Percentiles rank a stretch among this genome's conserved stretches.
phyloP scores from a whole-genome alignment of 2,113 vertebrate species.

The Menura novaehollandiae region DNA sequence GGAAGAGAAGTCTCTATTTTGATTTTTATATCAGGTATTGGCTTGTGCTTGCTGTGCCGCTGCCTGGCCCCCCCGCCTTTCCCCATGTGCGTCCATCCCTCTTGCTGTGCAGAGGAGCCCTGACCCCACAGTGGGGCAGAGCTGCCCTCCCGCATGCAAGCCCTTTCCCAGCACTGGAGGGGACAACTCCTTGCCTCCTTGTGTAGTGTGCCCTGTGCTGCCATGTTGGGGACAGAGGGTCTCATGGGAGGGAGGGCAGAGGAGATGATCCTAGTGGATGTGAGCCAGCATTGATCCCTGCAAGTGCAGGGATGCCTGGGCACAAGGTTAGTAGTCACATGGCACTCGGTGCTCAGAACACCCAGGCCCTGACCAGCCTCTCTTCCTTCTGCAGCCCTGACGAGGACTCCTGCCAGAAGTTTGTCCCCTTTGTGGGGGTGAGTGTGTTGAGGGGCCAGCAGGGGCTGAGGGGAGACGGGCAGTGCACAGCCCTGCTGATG shows the following conservation, averaged over 20 bases:
- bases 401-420: slow-evolving; percentile 93
- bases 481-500: neutral
- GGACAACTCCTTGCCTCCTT: neutral
- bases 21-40: slow-evolving; percentile 94
- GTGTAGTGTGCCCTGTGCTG: slow-evolving; percentile 53
- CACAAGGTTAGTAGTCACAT: neutral
- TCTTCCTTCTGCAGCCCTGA: slow-evolving; percentile 75
- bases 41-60: slow-evolving; percentile 66
- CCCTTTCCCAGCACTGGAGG: neutral
- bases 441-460: neutral
- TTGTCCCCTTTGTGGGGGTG: slow-evolving; percentile 91
- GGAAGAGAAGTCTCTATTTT: slow-evolving; percentile 94
- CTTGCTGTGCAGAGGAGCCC: slow-evolving; percentile 45
- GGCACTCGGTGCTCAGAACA: neutral
- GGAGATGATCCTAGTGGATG: neutral
- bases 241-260: slow-evolving; percentile 5
- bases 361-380: neutral
- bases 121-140: neutral
- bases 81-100: slow-evolving; percentile 25
- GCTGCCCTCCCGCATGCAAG: slow-evolving; percentile 17
- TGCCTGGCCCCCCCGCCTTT: slow-evolving; percentile 19
- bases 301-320: neutral
- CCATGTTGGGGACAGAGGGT: slow-evolving; percentile 10
- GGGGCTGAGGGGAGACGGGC: neutral
- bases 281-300: neutral